These are phyloP conservation scores for Parochlus steinenii DNA, from an alignment of 2,888 invertebrate species.

Conservation along the genomic window DNA sequence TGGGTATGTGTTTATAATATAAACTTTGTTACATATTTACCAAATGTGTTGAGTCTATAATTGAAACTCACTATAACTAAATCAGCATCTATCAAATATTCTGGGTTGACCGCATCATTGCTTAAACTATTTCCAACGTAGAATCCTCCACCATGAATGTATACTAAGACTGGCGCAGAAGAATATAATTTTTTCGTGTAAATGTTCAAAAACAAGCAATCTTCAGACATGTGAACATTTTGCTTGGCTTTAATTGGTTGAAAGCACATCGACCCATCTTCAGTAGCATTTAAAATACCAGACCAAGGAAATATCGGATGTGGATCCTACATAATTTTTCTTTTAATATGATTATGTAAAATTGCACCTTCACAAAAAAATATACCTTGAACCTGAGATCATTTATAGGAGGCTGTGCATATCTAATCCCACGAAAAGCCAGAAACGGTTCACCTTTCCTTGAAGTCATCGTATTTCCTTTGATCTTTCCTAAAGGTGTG, in stretches of 20 bases:
- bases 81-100: constrained; percentile 45
- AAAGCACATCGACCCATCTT: constrained; percentile 35
- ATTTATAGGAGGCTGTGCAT: constrained; percentile 30
- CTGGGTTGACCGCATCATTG: constrained; percentile 37
- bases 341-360: too few relatives aligned
- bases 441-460: constrained; percentile 18
- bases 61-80: constrained; percentile 48
- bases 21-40: constrained; percentile 20
- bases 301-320: constrained; percentile 26
- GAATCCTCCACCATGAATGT: constrained; percentile 47
- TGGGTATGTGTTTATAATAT: too few relatives aligned
- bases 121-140: too few relatives aligned
- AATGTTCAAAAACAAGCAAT: constrained; percentile 37
- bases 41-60: constrained; percentile 41
- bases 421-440: constrained; percentile 23
- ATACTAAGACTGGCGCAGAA: constrained; percentile 38
- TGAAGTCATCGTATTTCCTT: constrained; percentile 11
- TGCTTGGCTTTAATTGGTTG: constrained; percentile 23
- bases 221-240: constrained; percentile 33
- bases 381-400: constrained; percentile 20
- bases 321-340: constrained; percentile 28
- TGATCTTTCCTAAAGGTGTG: too few relatives aligned
- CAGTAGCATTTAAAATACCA: constrained; percentile 30
- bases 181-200: constrained; percentile 27
- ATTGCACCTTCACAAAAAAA: too few relatives aligned